Base-by-base conservation (phyloP, 2,113 vertebrate species). In the Pycnonotus jocosus region DNA sequence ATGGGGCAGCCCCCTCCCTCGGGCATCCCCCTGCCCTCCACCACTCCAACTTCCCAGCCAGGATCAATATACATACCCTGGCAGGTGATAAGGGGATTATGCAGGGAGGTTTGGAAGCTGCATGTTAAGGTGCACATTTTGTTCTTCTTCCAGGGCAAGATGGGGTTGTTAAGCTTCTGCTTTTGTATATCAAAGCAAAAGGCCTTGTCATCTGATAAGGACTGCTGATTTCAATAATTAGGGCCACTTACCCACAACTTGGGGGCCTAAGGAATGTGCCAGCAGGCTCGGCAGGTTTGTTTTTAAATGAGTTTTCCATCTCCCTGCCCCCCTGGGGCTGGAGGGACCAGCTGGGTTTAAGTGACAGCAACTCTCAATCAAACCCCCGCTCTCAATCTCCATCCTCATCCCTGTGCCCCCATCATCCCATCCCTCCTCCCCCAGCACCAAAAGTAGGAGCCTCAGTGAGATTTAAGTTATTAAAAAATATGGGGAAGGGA, bases 191-290 rank as follows among this genome's bases (percentile, higher is more conserved):
- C 96, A 94, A 94, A 94, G 92, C 87, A 77, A 92, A 94, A 81
- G 74, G 68, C 93, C 86, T 80, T 91, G 73, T 90, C 90, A 85
- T 95, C 81, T 88, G 88, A 93, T 95, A 95, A 96, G 92, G 74
- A 88, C 64, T 90, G 86, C 96, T 95, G 90, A 96, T 96, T 96
- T 96, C 86, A 96, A 95, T 94, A 97, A 97, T 96, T 94, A 96
- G 92, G 95, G 92, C 95, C 88, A 94, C 95, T 98, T 96, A 92
- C 54, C 79, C 95, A 65, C 89, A 78, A 95, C 95, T 96, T 86
- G 85, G 85, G 86, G 94, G 89, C 87, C 82, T 47, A 33, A 87
- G 80, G 95, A 93, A 97, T 95, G 97, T 92, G 93, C 94, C 96
- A 94, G 92, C 97, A 71, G 91, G 70, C 92, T 96, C 13, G 21